Evolutionary conservation across 2,113 vertebrate species (phyloP).

Genomic region (Carassius auratus): DNA sequence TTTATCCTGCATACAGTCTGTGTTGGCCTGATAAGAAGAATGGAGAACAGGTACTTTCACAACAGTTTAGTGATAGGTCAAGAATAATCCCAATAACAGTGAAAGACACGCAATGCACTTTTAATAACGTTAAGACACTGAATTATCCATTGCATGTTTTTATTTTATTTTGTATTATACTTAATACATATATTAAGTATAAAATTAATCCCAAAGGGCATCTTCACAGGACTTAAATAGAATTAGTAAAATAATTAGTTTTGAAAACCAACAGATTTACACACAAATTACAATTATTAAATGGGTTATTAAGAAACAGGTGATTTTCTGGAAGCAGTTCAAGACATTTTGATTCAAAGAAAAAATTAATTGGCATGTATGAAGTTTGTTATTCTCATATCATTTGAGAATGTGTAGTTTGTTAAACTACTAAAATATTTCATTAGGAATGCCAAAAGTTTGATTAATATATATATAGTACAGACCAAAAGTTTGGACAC

Average conservation of each 20-base stretch:
- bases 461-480: neutral
- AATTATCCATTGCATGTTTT: neutral
- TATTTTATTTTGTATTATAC: neutral
- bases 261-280: neutral
- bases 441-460: neutral
- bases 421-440: neutral
- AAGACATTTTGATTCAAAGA: neutral
- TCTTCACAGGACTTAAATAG: too few relatives aligned
- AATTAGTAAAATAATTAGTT: too few relatives aligned
- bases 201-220: too few relatives aligned
- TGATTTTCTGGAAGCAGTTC: neutral
- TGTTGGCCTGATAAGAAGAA: constrained; percentile 7
- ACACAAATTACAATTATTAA: neutral
- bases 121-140: neutral
- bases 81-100: neutral
- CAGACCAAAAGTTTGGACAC: too few relatives aligned
- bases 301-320: neutral
- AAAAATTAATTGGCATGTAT: neutral
- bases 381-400: neutral
- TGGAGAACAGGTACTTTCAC: neutral
- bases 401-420: neutral
- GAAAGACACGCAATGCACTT: neutral
- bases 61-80: neutral
- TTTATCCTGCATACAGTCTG: neutral
- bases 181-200: too few relatives aligned